These are phyloP conservation scores for Astyanax mexicanus DNA, from an alignment of 2,797 vertebrate genomes.

Conservation along the genomic window DNA sequence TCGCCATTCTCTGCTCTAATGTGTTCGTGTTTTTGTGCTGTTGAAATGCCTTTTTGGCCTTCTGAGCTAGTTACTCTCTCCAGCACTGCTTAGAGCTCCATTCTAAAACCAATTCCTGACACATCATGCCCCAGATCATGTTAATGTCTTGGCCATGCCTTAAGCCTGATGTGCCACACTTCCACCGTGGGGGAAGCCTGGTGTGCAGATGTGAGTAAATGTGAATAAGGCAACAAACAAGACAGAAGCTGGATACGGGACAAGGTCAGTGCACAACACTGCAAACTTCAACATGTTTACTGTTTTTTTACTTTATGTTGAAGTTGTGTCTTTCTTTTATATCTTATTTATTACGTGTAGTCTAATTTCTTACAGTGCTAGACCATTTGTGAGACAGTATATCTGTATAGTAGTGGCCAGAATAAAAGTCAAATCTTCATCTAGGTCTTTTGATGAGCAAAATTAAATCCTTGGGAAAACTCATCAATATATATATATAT, in stretches of 20 bases:
- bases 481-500: no score
- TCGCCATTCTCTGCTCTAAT: not conserved
- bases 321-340: no score
- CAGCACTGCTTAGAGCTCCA: slow-evolving; percentile 10
- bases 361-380: no score
- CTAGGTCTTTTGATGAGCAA: no score
- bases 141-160: not conserved
- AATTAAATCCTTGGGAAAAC: no score
- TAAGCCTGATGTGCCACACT: slow-evolving; percentile 4
- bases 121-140: not conserved
- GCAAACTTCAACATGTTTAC: no score
- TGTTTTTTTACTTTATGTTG: no score
- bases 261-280: slow-evolving; percentile 25
- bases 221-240: slow-evolving; percentile 9
- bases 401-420: no score
- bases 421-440: no score
- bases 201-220: slow-evolving; percentile 23
- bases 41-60: slow-evolving; percentile 5
- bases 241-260: slow-evolving; percentile 32
- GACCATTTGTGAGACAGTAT: no score
- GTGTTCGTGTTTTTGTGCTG: not conserved
- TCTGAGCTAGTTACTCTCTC: slow-evolving; percentile 2
- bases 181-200: slow-evolving; percentile 19
- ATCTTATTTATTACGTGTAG: no score
- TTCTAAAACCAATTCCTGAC: slow-evolving; percentile 17